Percentiles rank a stretch among this genome's conserved stretches.
These are phyloP conservation scores for Ptychadena robeensis DNA, from an alignment of 2,797 vertebrate species.

Conservation along the genomic window DNA sequence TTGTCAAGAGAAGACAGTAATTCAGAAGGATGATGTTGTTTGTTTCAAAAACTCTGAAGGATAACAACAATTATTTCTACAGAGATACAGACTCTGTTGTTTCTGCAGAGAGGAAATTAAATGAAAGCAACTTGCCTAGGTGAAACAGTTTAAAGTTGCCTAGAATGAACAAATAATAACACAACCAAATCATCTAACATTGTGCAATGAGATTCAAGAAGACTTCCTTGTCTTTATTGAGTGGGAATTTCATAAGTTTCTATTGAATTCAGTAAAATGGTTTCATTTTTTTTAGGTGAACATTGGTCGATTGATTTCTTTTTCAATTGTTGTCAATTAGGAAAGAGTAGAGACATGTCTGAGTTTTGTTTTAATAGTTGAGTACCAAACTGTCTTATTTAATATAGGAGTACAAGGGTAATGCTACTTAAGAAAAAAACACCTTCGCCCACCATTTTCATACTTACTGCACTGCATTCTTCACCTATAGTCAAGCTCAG, in stretches of 20 bases:
- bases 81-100: slow-evolving; percentile 73
- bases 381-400: background rate
- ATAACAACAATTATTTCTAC: slow-evolving; percentile 82
- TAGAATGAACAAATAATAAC: slow-evolving; percentile 67
- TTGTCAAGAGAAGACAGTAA: slow-evolving; percentile 76
- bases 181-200: slow-evolving; percentile 36
- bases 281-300: slow-evolving; percentile 56
- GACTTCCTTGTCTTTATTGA: slow-evolving; percentile 64
- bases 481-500: too few species aligned
- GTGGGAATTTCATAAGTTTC: slow-evolving; percentile 65
- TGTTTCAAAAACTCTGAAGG: slow-evolving; percentile 77
- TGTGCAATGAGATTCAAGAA: slow-evolving; percentile 66
- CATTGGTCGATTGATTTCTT: slow-evolving; percentile 36
- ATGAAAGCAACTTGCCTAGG: slow-evolving; percentile 73
- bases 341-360: slow-evolving; percentile 33
- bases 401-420: background rate
- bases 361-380: background rate
- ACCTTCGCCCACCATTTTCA: too few species aligned
- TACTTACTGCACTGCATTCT: too few species aligned
- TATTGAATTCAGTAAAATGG: slow-evolving; percentile 60
- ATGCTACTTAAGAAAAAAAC: too few species aligned
- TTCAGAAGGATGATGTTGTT: slow-evolving; percentile 79
- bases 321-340: slow-evolving; percentile 41
- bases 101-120: slow-evolving; percentile 76
- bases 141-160: slow-evolving; percentile 62